Base-by-base conservation (phyloP, 2,888 invertebrate species). In the Hedya salicella region DNA sequence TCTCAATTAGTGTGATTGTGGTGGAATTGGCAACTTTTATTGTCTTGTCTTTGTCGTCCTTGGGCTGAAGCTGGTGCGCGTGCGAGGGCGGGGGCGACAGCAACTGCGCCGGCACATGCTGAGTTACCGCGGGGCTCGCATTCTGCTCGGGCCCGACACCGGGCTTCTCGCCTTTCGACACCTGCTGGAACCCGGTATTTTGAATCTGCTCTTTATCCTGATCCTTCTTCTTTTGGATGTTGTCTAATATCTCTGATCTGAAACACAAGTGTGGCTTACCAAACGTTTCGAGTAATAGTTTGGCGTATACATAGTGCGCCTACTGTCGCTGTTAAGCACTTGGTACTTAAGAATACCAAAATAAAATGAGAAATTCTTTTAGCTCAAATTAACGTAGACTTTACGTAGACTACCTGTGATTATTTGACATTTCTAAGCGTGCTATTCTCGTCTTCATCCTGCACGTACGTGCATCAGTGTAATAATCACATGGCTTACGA, bases 201-300 rank as follows among this genome's bases (percentile, higher is more conserved):
- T 82, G 87, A 0, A 84, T 78, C 56, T 87, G 78, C 32, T 79
- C 89, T 46, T 91, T 91, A 6, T 89, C 88, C 67, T 87, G 88
- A 19, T 91, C 91, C 70, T 91, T 91, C 73, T 90, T 93, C 79
- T 94, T 94, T 73, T 94, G 93, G 67, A 93, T 84, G 76, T 86
- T 94, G 78, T 94, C 94, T 90, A 94, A 87, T 77, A 94, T 93
- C 80, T 94, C 94, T 80, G 94, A 93, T 91, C 94, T 94, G 89
- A 93, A 70, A 50, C 77, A 70, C 56, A 14, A 39, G 17, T 14
- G 5, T 4, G 13, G 46, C 36, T 25, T 46, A 57, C 17, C 30
- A 9, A 46, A 17, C 8, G 16, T 11, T 11, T 42, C 14, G 13
- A 5, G 14, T 1, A 42, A 36, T 0, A 9, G 11, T 2, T 9